Evolutionary conservation across 2,888 invertebrate species (phyloP).

Genomic region (Microctonus hyperodae): DNA sequence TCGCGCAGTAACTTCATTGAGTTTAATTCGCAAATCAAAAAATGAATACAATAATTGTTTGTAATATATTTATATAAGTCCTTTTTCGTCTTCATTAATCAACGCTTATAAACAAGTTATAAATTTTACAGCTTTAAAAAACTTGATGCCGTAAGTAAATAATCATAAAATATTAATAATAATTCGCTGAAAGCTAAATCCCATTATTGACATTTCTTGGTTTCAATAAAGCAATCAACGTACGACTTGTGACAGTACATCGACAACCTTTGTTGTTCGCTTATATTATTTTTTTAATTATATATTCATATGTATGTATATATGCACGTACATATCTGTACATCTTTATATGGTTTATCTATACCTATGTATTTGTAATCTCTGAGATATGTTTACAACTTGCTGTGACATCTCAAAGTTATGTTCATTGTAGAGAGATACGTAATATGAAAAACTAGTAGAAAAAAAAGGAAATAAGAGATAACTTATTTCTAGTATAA

Average conservation of each 20-base stretch:
- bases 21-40: slow-evolving; percentile 26
- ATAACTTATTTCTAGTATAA: neutral
- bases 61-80: slow-evolving; percentile 40
- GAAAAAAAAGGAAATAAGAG: neutral
- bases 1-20: slow-evolving; percentile 50
- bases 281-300: slow-evolving; percentile 12
- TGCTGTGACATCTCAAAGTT: slow-evolving; percentile 35
- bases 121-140: slow-evolving; percentile 44
- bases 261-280: slow-evolving; percentile 15
- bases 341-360: slow-evolving; percentile 29
- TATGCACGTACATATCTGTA: neutral
- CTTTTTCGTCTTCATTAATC: slow-evolving; percentile 45
- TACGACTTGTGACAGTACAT: slow-evolving; percentile 15
- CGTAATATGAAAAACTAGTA: slow-evolving; percentile 18
- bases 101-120: slow-evolving; percentile 48
- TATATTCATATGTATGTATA: slow-evolving; percentile 11
- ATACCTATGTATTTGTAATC: slow-evolving; percentile 38
- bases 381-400: slow-evolving; percentile 49
- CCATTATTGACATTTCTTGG: neutral
- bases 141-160: slow-evolving; percentile 41
- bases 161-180: neutral
- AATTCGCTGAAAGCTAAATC: neutral
- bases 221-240: neutral
- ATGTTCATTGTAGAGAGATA: slow-evolving; percentile 36
- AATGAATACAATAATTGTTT: slow-evolving; percentile 34